Evolutionary conservation across 2,113 vertebrate species (phyloP).

Genomic region (Sterrhoptilus dennistouni): DNA sequence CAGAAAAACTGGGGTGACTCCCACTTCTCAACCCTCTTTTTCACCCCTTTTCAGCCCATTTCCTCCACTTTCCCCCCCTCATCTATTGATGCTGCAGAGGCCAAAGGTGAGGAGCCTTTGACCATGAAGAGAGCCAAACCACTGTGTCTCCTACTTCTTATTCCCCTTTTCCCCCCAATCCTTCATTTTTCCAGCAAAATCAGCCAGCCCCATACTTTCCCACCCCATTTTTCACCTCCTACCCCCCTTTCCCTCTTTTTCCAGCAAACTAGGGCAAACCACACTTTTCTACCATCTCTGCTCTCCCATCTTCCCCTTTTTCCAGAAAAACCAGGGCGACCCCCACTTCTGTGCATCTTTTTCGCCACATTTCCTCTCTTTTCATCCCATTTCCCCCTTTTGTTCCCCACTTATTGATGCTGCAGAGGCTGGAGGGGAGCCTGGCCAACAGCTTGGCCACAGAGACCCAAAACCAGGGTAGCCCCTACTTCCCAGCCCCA

Average conservation of each 20-base stretch:
- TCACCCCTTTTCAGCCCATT: neutral
- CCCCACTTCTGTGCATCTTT: neutral
- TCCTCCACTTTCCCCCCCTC: neutral
- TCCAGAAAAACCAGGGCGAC: neutral
- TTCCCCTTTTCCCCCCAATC: neutral
- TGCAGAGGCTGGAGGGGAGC: neutral
- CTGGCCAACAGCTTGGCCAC: neutral
- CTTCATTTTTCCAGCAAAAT: neutral
- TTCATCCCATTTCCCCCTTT: neutral
- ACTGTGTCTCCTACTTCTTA: too few relatives aligned
- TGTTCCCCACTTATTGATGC: neutral
- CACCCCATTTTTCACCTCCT: neutral
- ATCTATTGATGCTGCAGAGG: neutral
- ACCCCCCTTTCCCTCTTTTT: neutral
- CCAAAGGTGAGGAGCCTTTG: neutral
- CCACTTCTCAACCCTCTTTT: neutral
- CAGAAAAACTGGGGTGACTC: neutral
- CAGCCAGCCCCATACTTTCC: accelerated
- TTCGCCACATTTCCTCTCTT: neutral
- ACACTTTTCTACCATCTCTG: neutral
- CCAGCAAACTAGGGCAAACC: neutral
- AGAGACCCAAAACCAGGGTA: neutral
- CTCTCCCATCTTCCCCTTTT: neutral
- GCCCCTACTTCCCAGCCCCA: neutral
- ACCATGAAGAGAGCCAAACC: neutral